Percentiles rank a stretch among this genome's conserved stretches.
Evolutionary conservation across 2,797 vertebrate genomes (phyloP).

Genomic region (Molossus molossus): DNA sequence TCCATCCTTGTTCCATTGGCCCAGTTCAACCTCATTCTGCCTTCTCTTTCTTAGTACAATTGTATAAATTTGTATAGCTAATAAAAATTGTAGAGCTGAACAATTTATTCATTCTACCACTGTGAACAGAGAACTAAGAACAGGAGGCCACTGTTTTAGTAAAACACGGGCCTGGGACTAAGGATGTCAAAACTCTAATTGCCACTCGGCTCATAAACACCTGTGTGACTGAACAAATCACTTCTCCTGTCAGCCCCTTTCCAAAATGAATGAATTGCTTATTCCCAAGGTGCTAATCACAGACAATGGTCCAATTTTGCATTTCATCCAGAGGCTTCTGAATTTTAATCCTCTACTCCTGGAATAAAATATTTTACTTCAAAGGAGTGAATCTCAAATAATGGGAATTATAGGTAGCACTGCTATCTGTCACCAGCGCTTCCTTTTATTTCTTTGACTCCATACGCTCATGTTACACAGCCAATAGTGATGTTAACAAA

Average conservation of each 20-base stretch:
- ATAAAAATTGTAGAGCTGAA: background rate
- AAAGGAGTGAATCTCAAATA: constrained; percentile 53
- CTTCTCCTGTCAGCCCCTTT: background rate
- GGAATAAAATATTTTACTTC: constrained; percentile 42
- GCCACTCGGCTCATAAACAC: background rate
- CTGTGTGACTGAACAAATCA: background rate
- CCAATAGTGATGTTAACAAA: constrained; percentile 14
- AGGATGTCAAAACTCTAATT: background rate
- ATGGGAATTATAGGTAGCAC: background rate
- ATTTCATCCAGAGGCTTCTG: constrained; percentile 21
- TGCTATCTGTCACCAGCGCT: background rate
- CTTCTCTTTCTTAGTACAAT: background rate
- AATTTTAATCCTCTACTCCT: constrained; percentile 16
- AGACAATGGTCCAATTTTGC: constrained; percentile 33
- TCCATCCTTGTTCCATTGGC: background rate
- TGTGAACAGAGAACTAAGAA: background rate
- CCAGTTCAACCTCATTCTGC: background rate
- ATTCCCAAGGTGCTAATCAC: background rate
- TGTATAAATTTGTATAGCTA: background rate
- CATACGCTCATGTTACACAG: background rate
- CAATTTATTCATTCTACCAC: background rate
- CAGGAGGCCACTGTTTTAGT: background rate
- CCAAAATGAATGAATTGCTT: constrained; percentile 60
- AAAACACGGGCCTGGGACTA: background rate
- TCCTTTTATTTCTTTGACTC: constrained; percentile 65